Conservation (phyloP, 2,797 vertebrate genomes). For the Pseudocheirus occidentalis region DNA sequence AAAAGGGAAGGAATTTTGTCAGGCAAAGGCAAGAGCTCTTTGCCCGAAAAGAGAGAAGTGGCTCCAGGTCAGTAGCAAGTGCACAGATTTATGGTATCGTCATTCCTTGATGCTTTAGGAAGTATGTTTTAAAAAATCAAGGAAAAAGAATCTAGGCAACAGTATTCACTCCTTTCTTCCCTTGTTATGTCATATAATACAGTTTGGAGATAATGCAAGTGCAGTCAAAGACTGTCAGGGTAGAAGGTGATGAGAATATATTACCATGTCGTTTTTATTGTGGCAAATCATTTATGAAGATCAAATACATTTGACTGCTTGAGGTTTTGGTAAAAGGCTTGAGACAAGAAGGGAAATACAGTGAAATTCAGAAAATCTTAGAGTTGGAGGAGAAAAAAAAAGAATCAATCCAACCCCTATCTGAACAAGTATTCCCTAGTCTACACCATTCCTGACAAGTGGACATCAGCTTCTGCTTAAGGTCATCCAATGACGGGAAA, state of each 20-base stretch:
- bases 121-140: not conserved
- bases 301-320: slow-evolving; percentile 55
- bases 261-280: slow-evolving; percentile 43
- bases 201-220: slow-evolving; percentile 49
- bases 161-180: slow-evolving; percentile 35
- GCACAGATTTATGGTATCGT: slow-evolving; percentile 46
- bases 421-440: not conserved
- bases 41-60: slow-evolving; percentile 12
- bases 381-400: not conserved
- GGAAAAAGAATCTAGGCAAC: not conserved
- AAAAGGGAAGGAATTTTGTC: not conserved
- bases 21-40: slow-evolving; percentile 32
- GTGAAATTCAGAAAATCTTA: slow-evolving; percentile 16
- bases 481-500: not conserved
- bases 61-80: not conserved
- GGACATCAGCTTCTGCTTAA: not conserved
- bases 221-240: slow-evolving; percentile 37
- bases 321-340: slow-evolving; percentile 41
- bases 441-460: not conserved
- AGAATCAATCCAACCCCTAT: not conserved
- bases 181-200: slow-evolving; percentile 54
- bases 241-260: slow-evolving; percentile 37
- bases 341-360: slow-evolving; percentile 40
- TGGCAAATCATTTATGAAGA: slow-evolving; percentile 58
- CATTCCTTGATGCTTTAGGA: not conserved